phyloP scores from a whole-genome alignment of 2,797 vertebrate species.

The Nyctalus aviator region DNA sequence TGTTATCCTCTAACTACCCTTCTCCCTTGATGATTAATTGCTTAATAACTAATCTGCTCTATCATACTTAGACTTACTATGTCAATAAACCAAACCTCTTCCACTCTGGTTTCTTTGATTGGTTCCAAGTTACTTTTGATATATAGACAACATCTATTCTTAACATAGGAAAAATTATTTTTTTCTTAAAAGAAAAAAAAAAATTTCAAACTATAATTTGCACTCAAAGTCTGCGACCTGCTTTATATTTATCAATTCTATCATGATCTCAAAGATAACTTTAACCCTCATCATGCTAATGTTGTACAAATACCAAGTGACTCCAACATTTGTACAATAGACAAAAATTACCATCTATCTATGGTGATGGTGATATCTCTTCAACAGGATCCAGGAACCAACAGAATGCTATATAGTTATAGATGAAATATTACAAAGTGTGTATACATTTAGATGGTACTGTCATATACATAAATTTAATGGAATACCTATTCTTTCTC shows the following conservation, averaged over 20 bases:
- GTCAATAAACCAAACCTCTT: background rate
- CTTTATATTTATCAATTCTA: background rate
- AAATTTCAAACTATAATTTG: background rate
- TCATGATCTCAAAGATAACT: background rate
- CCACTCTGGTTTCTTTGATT: background rate
- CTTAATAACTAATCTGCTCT: background rate
- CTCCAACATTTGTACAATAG: background rate
- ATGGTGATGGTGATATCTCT: background rate
- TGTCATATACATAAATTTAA: background rate
- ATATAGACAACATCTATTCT: background rate
- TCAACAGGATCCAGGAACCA: background rate
- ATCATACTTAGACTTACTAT: background rate
- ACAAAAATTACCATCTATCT: background rate
- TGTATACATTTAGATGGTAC: background rate
- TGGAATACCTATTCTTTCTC: background rate
- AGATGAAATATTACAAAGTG: background rate
- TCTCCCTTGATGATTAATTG: background rate
- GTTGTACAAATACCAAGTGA: constrained; percentile 8
- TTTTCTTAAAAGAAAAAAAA: background rate
- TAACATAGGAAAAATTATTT: background rate
- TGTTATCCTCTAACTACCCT: accelerated
- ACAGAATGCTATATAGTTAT: background rate
- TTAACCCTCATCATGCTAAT: constrained; percentile 27
- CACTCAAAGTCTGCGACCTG: background rate
- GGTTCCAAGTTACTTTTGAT: background rate